Conservation (phyloP, 2,113 vertebrate genomes). For the Cyanistes caeruleus region DNA sequence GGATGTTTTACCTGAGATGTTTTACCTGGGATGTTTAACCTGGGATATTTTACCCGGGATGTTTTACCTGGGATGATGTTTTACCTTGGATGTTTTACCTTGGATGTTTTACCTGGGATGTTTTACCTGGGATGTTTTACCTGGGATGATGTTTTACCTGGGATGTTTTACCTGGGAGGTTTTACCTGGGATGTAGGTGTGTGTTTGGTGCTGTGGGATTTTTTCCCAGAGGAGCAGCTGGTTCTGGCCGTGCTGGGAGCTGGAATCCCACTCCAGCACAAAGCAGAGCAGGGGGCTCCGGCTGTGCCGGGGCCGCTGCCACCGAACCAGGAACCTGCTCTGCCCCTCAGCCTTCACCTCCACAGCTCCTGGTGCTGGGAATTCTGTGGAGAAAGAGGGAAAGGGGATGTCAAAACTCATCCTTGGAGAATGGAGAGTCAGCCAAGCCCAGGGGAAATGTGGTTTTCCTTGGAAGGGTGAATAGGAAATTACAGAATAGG, state of each 20-base stretch:
- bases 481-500: background rate
- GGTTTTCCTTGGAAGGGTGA: background rate
- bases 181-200: conserved; percentile 15
- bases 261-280: conserved; percentile 56
- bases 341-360: background rate
- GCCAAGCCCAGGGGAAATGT: accelerated
- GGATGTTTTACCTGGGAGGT: background rate
- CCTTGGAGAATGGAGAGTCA: accelerated
- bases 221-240: conserved; percentile 21
- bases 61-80: too few species aligned
- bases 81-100: too few species aligned
- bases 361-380: background rate
- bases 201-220: background rate
- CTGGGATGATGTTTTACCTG: too few species aligned
- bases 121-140: background rate
- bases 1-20: too few species aligned
- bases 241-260: background rate
- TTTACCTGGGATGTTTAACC: too few species aligned
- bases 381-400: background rate
- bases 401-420: accelerated
- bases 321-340: conserved; percentile 1
- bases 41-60: too few species aligned
- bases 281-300: background rate
- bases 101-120: too few species aligned
- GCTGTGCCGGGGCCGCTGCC: background rate